Conservation (phyloP, 1,140 invertebrate genomes). For the Ridgeia piscesae region DNA sequence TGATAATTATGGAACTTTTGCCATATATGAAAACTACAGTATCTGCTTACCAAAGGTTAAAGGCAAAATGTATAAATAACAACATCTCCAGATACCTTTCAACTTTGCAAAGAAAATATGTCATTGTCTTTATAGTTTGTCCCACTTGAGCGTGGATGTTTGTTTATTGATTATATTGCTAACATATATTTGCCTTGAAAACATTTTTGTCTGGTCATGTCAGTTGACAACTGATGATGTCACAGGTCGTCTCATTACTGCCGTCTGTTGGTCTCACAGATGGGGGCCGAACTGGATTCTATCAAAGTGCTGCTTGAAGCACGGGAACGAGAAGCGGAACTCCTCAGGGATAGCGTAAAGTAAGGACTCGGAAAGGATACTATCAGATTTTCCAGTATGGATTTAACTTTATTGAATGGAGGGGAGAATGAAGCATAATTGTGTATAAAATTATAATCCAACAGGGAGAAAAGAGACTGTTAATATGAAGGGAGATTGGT, state of each 20-base stretch:
- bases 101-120: no score
- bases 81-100: no score
- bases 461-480: background rate
- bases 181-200: background rate
- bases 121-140: no score
- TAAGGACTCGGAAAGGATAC: conserved; percentile 27
- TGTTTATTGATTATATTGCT: background rate
- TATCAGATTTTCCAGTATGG: background rate
- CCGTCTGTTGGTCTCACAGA: background rate
- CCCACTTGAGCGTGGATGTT: no score
- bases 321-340: conserved; percentile 43
- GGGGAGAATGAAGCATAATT: background rate
- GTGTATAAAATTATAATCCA: background rate
- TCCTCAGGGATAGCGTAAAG: conserved; percentile 44
- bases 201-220: background rate
- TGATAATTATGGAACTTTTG: no score
- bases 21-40: no score
- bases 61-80: no score
- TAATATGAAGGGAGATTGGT: no score
- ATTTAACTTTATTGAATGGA: background rate
- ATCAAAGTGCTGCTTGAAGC: conserved; percentile 40
- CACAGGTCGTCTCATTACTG: background rate
- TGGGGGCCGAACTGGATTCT: conserved; percentile 22
- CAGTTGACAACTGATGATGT: background rate
- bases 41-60: no score